Evolutionary conservation across 2,113 vertebrate species (phyloP), one percentile per base, ranked within the genome.

Genomic region (Parus major): DNA sequence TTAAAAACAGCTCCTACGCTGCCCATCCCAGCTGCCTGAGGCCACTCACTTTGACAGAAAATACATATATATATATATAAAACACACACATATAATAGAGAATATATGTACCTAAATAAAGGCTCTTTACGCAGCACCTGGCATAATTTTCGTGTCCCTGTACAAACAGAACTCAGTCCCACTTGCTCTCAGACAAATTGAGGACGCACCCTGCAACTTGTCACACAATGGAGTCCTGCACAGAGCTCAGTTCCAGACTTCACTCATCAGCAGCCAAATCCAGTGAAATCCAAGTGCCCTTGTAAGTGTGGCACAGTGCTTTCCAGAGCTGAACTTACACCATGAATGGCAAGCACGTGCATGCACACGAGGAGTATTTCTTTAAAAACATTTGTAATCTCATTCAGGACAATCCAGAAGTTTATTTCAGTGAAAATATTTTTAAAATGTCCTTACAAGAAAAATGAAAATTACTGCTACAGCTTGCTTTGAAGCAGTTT

Each of bases 211-310:
- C 73, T n/a, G 15, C 50, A 93, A 44, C 27, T 41, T 46, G 25
- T 31, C 12, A 5, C 0, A 0, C 22, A 61, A 61, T 10, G 15
- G 33, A 89, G 6, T 33, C 42, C 65, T 57, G 44, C 41, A 27
- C 5, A 44, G 70, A 86, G 33, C 33, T 86, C 71, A 17, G 6
- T 50, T 35, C 10, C 12, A 27, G 22, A 68, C 15, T 39, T 83
- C 2, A 1, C 22, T 17, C n/a, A 39, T 29, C 52, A 63, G 10
- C 70, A 85, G 44, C 44, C 33, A 81, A 56, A 35, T 55, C n/a
- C 21, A 49, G 0, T 11, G 16, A 76, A 77, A 52, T 59, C 56
- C 50, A 63, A 70, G 65, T 9, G 64, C 52, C 24, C 60, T 18
- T n/a, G 6, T 3, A 56, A 28, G 24, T 33, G n/a, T 8, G 23